phyloP scores from a whole-genome alignment of 1,140 invertebrate species.

The Nephila pilipes region DNA sequence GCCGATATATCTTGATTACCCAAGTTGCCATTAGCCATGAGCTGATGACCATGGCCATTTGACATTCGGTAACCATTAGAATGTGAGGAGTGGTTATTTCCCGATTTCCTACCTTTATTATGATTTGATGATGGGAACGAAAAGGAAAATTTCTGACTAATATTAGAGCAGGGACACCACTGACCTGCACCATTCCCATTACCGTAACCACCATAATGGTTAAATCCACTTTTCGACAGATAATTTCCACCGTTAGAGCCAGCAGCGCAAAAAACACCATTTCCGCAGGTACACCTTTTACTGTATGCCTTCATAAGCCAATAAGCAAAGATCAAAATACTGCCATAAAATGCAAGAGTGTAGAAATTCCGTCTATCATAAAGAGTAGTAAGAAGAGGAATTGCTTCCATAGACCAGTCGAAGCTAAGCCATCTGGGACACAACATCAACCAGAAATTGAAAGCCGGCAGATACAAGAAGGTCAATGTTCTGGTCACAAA shows the following conservation, averaged over 20 bases:
- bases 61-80: not conserved
- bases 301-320: conserved; percentile 41
- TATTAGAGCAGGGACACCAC: conserved; percentile 45
- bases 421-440: conserved; percentile 92
- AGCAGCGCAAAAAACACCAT: conserved; percentile 29
- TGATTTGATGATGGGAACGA: not conserved
- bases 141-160: conserved; percentile 3
- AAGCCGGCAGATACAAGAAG: conserved; percentile 92
- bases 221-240: not conserved
- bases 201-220: not conserved
- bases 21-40: not conserved
- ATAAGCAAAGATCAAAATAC: not conserved
- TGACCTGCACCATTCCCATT: conserved; percentile 18
- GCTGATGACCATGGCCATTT: not conserved
- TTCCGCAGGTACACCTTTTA: not conserved
- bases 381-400: conserved; percentile 88
- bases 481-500: conserved; percentile 85
- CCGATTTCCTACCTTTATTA: conserved; percentile 32
- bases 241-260: not conserved
- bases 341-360: conserved; percentile 86
- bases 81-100: not conserved
- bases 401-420: conserved; percentile 97
- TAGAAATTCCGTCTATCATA: conserved; percentile 89
- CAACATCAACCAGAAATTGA: conserved; percentile 91
- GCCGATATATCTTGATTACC: not conserved